Evolutionary conservation across 2,888 invertebrate species (phyloP).

Genomic region (Amblyjoppa proteus): DNA sequence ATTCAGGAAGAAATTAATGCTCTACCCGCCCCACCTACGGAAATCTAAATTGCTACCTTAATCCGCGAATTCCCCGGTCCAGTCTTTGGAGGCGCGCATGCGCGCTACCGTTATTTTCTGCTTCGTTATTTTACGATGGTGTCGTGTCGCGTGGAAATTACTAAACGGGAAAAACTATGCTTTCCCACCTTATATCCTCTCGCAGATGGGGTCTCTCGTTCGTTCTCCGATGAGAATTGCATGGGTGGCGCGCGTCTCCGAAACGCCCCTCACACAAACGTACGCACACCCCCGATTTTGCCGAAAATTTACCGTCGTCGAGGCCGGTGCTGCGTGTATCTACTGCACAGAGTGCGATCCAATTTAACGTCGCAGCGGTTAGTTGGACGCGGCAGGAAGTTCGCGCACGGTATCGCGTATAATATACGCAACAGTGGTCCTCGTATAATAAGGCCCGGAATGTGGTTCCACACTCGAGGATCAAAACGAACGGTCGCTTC

Average conservation of each 20-base stretch:
- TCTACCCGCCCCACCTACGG: neutral
- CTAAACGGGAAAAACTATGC: slow-evolving; percentile 31
- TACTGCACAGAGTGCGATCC: slow-evolving; percentile 12
- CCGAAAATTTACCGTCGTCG: slow-evolving; percentile 29
- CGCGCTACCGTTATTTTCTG: neutral
- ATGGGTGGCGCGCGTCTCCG: slow-evolving; percentile 4
- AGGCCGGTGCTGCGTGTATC: neutral
- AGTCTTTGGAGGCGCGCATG: neutral
- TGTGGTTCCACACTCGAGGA: slow-evolving; percentile 26
- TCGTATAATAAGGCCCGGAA: slow-evolving; percentile 30
- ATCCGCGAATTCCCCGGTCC: neutral
- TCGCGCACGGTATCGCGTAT: neutral
- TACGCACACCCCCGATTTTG: slow-evolving; percentile 12
- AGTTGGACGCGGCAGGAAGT: neutral
- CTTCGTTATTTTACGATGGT: slow-evolving; percentile 13
- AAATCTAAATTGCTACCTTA: slow-evolving; percentile 13
- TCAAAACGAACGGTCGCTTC: slow-evolving; percentile 36
- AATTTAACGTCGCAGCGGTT: slow-evolving; percentile 11
- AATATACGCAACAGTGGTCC: neutral
- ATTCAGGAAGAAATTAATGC: neutral
- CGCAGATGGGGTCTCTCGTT: slow-evolving; percentile 15
- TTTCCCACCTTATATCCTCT: slow-evolving; percentile 20
- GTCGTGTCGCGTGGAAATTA: slow-evolving; percentile 11
- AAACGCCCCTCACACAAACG: neutral
- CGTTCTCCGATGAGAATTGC: slow-evolving; percentile 23